Evolutionary conservation across 2,113 vertebrate genomes (phyloP), one percentile per base, ranked within the genome.

Genomic region (Nematolebias whitei): DNA sequence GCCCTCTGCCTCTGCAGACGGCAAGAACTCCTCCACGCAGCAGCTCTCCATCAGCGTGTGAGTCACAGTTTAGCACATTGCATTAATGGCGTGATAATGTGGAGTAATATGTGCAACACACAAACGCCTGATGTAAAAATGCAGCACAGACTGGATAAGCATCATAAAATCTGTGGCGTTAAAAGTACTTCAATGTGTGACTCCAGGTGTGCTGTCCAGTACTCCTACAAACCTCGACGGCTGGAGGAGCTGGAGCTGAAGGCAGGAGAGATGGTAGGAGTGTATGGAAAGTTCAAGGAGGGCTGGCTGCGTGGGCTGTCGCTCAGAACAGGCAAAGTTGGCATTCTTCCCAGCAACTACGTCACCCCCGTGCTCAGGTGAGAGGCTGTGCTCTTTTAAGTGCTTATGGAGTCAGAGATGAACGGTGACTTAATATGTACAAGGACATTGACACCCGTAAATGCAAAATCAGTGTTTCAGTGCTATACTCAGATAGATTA

Each of bases 301-400:
- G 97, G 96, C 41, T 98, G 98, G 97, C 90, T 98, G 68, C 92
- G 92, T 71, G 98, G 96, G 44, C 81, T 96, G 75, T 97, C 96
- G 2, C 90, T 98, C n/a, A 88, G 92, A 85, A 96, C 95, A 0
- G 96, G 96, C 22, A 95, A 95, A 90, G 93, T 93, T 4, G 98
- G 96, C 24, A 92, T 95, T 88, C 94, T 98, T 87, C 95, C 96
- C 20, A 90, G 91, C 83, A 95, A 94, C 90, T 96, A 94, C 2
- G 91, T 98, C 57, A 85, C 93, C 24, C 95, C 96, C 4, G 92
- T 97, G 75, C 95, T 97, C 88, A 97, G 96, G 96, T 98, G 78
- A 67, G 84, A 81, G 57, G 44, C 44, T 44, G 45, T 41, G 65
- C 59, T 65, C 24, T 6, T 35, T 26, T 11, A 29, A 50, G 52